phyloP scores from a whole-genome alignment of 2,888 invertebrate genomes.

The Fragum whitleyi region DNA sequence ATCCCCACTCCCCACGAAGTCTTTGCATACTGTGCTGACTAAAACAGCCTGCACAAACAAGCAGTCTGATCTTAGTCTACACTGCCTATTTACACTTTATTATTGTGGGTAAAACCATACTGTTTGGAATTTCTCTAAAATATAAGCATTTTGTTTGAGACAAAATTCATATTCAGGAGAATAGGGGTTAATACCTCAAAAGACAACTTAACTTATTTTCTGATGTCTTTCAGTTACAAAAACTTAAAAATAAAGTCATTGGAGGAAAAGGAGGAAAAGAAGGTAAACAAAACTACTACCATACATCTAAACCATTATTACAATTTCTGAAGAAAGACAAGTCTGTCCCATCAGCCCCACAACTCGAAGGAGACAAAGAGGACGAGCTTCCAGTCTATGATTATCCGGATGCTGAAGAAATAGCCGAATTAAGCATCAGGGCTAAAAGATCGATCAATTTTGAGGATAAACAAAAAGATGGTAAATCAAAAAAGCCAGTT shows the following conservation, averaged over 20 bases:
- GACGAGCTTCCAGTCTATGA: neutral
- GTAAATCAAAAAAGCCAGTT: neutral
- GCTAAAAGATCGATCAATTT: neutral
- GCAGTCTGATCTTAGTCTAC: too few relatives aligned
- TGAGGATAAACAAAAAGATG: neutral
- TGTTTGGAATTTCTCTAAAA: too few relatives aligned
- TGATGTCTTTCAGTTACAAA: neutral
- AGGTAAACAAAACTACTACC: neutral
- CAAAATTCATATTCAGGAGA: too few relatives aligned
- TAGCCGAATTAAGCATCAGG: neutral
- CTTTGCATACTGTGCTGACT: too few relatives aligned
- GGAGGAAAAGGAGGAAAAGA: constrained; percentile 14
- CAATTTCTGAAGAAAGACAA: neutral
- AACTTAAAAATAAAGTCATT: neutral
- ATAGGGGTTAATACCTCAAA: too few relatives aligned
- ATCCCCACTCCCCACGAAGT: too few relatives aligned
- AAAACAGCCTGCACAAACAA: too few relatives aligned
- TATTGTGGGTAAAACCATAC: too few relatives aligned
- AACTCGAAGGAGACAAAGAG: neutral
- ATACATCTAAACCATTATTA: neutral
- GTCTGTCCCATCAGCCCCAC: neutral
- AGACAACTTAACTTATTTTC: too few relatives aligned
- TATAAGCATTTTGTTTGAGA: too few relatives aligned
- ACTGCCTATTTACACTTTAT: too few relatives aligned
- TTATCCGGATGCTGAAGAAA: constrained; percentile 22